phyloP scores from a whole-genome alignment of 2,888 invertebrate species.

The Parnassius glacialis region DNA sequence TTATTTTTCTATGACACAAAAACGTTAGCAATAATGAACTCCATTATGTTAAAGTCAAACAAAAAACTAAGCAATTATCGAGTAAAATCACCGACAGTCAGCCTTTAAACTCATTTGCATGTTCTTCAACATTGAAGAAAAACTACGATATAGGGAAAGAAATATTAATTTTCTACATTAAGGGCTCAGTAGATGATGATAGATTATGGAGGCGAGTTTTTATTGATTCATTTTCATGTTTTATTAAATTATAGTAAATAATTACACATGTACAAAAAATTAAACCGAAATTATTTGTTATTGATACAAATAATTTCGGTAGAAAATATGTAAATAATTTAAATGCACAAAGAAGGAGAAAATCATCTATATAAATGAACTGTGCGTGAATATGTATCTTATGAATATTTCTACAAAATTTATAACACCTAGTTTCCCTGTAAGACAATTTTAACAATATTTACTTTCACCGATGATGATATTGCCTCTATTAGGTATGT shows the following conservation, averaged over 20 bases:
- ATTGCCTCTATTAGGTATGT: no score
- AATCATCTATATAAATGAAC: no score
- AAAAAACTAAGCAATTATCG: constrained; percentile 49
- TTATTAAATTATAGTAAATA: background rate
- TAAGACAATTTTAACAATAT: no score
- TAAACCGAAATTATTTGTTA: no score
- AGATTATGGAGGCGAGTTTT: constrained; percentile 12
- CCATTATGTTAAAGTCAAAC: constrained; percentile 41
- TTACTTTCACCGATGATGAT: no score
- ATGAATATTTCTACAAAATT: no score
- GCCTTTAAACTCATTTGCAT: constrained; percentile 45
- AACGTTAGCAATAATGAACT: constrained; percentile 47
- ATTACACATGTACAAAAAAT: no score
- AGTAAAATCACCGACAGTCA: constrained; percentile 49
- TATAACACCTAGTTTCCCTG: no score
- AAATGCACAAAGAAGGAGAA: no score
- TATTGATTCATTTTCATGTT: background rate
- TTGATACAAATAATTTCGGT: no score
- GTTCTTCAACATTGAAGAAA: constrained; percentile 37
- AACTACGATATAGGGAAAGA: constrained; percentile 31
- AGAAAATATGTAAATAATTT: no score
- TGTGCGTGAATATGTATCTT: no score
- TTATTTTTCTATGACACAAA: constrained; percentile 48
- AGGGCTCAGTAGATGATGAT: constrained; percentile 20
- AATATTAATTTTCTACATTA: constrained; percentile 39